These are phyloP conservation scores for Lathronympha strigana DNA, from an alignment of 2,888 invertebrate species.

Conservation along the genomic window DNA sequence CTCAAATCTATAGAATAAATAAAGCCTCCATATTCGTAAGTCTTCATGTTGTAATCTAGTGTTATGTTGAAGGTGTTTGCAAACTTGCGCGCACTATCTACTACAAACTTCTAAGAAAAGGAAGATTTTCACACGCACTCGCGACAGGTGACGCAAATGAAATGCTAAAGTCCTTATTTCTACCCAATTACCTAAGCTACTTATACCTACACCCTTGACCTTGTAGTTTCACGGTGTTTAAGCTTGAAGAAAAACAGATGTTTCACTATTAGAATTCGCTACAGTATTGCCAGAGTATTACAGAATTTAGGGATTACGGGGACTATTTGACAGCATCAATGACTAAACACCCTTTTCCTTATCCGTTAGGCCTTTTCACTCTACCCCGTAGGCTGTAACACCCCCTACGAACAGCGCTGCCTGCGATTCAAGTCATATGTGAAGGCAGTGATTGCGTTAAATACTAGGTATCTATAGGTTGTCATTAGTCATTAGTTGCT, in stretches of 20 bases:
- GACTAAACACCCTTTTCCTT: neutral
- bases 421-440: constrained; percentile 56
- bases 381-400: constrained; percentile 51
- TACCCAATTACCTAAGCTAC: constrained; percentile 15
- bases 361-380: constrained; percentile 24
- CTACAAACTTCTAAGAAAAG: constrained; percentile 21
- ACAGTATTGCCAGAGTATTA: constrained; percentile 5
- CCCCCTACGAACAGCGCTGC: constrained; percentile 69
- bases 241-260: neutral
- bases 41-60: constrained; percentile 11
- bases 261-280: neutral
- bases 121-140: constrained; percentile 5
- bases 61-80: constrained; percentile 28
- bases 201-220: neutral
- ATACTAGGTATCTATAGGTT: constrained; percentile 31
- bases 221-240: constrained; percentile 12
- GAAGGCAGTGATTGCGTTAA: constrained; percentile 76
- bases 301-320: constrained; percentile 19
- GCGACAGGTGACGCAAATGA: constrained; percentile 22
- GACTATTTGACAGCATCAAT: constrained; percentile 29
- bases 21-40: constrained; percentile 1
- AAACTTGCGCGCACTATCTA: constrained; percentile 31
- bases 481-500: constrained; percentile 35
- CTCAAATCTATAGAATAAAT: neutral
- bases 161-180: neutral